Evolutionary conservation across 2,113 vertebrate genomes (phyloP), one percentile per base, ranked within the genome.

Genomic region (Aptenodytes forsteri): DNA sequence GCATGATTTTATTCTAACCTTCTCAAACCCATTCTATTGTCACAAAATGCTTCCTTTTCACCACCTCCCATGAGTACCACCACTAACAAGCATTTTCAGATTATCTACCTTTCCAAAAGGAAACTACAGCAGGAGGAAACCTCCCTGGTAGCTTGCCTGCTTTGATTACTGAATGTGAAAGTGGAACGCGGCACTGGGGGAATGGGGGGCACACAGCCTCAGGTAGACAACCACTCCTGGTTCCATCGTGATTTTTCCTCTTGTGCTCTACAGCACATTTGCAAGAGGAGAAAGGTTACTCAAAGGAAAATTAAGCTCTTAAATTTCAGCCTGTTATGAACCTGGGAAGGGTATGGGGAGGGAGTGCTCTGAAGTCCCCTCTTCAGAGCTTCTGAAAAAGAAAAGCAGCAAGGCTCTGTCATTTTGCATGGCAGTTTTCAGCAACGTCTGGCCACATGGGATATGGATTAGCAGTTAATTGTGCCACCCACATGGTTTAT

Each of bases 181-280:
- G 81, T 0, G 0, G 27, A 75, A 7, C 0, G 4, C 1, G 4
- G 49, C 55, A 20, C 55, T 32, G 47, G 7, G 3, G 52, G 44
- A 36, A 25, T 1, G 11, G 36, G 54, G 78, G 42, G 27, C 25
- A 16, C 22, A 27, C 8, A 34, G 47, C 4, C 47, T 25, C 79
- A 32, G 16, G 44, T 2, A 64, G 29, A 42, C 34, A 65, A 19
- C 32, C 56, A 3, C 22, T 49, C 38, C 34, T 14, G 30, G 17
- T 22, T 79, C 47, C 54, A 21, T 2, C 49, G n/a, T 36, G 40
- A 44, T 42, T 56, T n/a, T 7, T 7, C 73, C 36, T 42, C 69
- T n/a, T 64, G 29, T 38, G 42, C 49, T n/a, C 27, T 16, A 38
- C 32, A 55, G 78, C 46, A 36, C 23, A 15, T 50, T 15, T 40